Evolutionary conservation across 2,113 vertebrate genomes (phyloP), one percentile per base, ranked within the genome.

Genomic region (Percopsis transmontana): DNA sequence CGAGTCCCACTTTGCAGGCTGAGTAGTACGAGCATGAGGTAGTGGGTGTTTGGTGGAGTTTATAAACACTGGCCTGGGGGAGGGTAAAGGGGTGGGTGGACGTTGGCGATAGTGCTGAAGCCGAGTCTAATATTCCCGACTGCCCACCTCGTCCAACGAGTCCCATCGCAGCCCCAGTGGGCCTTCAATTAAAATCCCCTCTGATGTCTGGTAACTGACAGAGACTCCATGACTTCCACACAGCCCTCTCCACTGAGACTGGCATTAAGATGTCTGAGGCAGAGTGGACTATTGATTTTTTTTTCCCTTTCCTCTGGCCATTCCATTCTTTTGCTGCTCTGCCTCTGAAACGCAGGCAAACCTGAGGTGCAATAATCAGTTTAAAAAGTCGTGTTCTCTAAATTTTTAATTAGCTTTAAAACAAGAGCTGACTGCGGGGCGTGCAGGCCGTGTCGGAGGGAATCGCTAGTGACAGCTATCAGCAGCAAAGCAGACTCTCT

Each of bases 241-340:
- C 86, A 77, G 76, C 68, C 77, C 72, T 80, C 76, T 80, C 72
- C 69, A 73, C 70, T 56, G 82, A 82, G 66, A 77, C 76, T 82
- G 80, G 84, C 85, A 90, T 91, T 90, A 92, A 90, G 90, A 90
- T 86, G 86, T 90, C 73, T 70, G 76, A 88, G 77, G 81, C 82
- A 85, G 84, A 88, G 84, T 71, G 80, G 74, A 81, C 77, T 89
- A 92, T 91, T 71, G 91, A 92, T 92, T 91, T 91, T 57, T 54
- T 9, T 7, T 33, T 7, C 27, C 27, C 27, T 67, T 59, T 58
- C 51, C 61, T 72, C 61, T 62, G 44, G n/a, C 57, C 16, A 51
- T 57, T 82, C 69, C 52, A 77, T 82, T 81, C 79, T 69, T 80
- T 78, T 51, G 45, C 73, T 18, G 5, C 33, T 55, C 71, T 70